Evolutionary conservation across 64 coral and sea anemone species (phyloP), one percentile per base, ranked within the genome.

Genomic region (Dendronephthya gigantea): DNA sequence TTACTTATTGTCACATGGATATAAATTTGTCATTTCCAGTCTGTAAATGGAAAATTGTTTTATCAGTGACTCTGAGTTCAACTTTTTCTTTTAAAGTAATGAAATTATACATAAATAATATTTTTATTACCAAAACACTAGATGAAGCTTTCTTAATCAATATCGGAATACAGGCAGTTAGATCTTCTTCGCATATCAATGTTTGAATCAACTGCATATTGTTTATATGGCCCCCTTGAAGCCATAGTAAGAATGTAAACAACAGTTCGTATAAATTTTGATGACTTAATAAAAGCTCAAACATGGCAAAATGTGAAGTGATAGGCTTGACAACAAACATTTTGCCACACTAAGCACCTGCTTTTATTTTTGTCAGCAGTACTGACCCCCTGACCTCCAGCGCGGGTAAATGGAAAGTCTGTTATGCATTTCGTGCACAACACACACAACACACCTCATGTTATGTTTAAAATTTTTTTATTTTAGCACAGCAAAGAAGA

Each of bases 401-500:
- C 50, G n/a, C n/a, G n/a, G n/a, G n/a, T n/a, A n/a, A n/a, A n/a
- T n/a, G n/a, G n/a, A n/a, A n/a, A n/a, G n/a, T n/a, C n/a, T n/a
- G n/a, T n/a, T n/a, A 52, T 52, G 50, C 50, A 52, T 52, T 52
- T 52, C 50, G 50, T 8, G 50, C 23, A 22, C 48, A 16, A 50
- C n/a, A n/a, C n/a, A n/a, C n/a, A n/a, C n/a, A n/a, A n/a, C n/a
- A n/a, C n/a, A n/a, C n/a, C n/a, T n/a, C n/a, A n/a, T n/a, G n/a
- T n/a, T n/a, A n/a, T 52, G 50, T 52, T 52, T 52, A 22, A 52
- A 22, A 16, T 50, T 10, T 52, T 52, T 52, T 52, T 52, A n/a
- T n/a, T 85, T 59, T 65, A 85, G 33, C 33, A 38, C 48, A 65
- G 84, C 84, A 27, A 59, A 55, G 40, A 33, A 85, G 84, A 85